Conservation (phyloP, 1,140 invertebrate genomes). For the Planococcus citri region DNA sequence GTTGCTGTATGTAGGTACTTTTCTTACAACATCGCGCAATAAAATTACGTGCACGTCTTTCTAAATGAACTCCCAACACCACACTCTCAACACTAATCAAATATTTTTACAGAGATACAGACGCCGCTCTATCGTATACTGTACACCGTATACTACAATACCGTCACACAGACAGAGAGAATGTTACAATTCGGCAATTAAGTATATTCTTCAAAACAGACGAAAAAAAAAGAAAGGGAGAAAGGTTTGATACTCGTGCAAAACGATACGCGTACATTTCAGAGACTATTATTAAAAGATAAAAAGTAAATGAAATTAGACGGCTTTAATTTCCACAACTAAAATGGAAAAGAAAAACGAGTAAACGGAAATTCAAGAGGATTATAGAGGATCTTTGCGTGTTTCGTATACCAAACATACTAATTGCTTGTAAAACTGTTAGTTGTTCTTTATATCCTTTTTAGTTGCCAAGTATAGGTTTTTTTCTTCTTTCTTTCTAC, state of each 20-base stretch:
- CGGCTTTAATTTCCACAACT: neutral
- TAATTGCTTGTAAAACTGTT: neutral
- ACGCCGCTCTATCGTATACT: too few species aligned
- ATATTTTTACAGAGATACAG: constrained; percentile 2
- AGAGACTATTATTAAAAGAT: neutral
- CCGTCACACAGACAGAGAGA: neutral
- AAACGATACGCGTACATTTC: neutral
- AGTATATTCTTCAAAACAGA: neutral
- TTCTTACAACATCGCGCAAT: neutral
- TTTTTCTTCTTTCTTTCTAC: too few species aligned
- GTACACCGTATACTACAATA: too few species aligned
- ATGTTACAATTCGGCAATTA: neutral
- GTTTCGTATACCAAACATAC: neutral
- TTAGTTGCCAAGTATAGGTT: too few species aligned
- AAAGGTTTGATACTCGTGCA: neutral
- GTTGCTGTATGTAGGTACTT: neutral
- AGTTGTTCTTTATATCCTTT: too few species aligned
- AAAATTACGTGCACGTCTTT: constrained; percentile 2
- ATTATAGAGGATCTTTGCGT: neutral
- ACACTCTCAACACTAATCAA: neutral
- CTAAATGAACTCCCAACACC: neutral
- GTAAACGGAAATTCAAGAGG: neutral
- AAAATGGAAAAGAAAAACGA: neutral
- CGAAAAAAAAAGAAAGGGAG: neutral
- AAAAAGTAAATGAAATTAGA: constrained; percentile 8